Base-by-base conservation (phyloP, 2,113 vertebrate genomes). In the Heteronetta atricapilla region DNA sequence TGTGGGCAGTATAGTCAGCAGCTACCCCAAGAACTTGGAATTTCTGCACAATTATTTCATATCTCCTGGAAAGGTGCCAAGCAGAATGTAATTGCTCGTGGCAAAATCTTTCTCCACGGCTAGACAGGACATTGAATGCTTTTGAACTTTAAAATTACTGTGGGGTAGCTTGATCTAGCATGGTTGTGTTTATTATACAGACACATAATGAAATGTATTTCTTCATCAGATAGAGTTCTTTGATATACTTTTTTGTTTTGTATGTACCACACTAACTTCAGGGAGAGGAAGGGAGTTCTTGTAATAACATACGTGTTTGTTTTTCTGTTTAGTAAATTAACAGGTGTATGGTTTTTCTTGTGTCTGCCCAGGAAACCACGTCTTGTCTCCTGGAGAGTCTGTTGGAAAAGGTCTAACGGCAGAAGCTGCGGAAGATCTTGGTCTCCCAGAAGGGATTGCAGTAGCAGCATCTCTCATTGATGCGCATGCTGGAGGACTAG, bases 401-500 rank as follows among this genome's bases (percentile, higher is more conserved):
- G 69, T 99, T 56, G 99, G 99, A 88, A 97, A 95, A 48, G 98
- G 99, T n/a, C 98, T 99, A 18, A 99, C 94, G 3, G 88, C 89
- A 77, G 98, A 98, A 26, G 99, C 99, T 34, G 99, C 99, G 1
- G 81, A 90, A 44, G 99, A 99, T 77, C 97, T 99, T 6, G 98
- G 98, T 60, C 98, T 99, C 87, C 97, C 98, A 3, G 85, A 94
- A 3, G 99, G 98, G 58, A 98, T 98, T 73, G 98, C 99, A 0
- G 99, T 99, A 59, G 99, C 98, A 53, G 98, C 98, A 46, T 99
- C 99, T 15, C 98, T 99, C 63, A 99, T 99, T 20, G 99, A 99
- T 53, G 99, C 99, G n/a, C 99, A 99, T 2, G 99, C 99, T 21
- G 99, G 99, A 98, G 99, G 99, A 90, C 96, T 99, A 96, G 99